Conservation (phyloP, 1,140 invertebrate genomes). For the Delia radicum region DNA sequence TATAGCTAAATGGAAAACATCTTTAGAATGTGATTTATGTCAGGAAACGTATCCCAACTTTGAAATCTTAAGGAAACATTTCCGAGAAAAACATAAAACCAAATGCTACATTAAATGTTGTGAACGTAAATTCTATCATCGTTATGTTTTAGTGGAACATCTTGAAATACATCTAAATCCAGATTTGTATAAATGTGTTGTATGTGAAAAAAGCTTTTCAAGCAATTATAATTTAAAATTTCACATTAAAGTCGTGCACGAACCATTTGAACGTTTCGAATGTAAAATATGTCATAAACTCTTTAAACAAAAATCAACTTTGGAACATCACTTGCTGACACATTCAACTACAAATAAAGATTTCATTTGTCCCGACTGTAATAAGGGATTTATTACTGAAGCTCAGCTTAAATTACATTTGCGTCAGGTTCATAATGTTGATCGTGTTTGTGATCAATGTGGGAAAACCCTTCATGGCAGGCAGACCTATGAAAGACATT, state of each 20-base stretch:
- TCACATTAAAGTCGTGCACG: constrained; percentile 24
- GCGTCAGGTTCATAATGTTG: constrained; percentile 33
- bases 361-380: constrained; percentile 36
- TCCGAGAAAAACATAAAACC: background rate
- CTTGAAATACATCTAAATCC: constrained; percentile 39
- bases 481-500: constrained; percentile 8
- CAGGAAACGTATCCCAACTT: background rate
- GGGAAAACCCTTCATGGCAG: constrained; percentile 34
- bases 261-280: constrained; percentile 35
- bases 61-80: constrained; percentile 1
- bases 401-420: constrained; percentile 35
- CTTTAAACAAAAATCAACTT: constrained; percentile 36
- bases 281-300: constrained; percentile 37
- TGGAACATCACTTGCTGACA: constrained; percentile 33
- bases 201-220: constrained; percentile 10
- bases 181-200: constrained; percentile 34
- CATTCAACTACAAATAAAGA: constrained; percentile 33
- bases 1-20: constrained; percentile 17
- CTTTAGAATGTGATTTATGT: constrained; percentile 23
- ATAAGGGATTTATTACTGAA: constrained; percentile 36
- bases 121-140: constrained; percentile 36
- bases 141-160: constrained; percentile 39
- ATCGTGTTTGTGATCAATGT: constrained; percentile 37
- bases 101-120: constrained; percentile 35
- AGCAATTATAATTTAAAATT: constrained; percentile 14